These are phyloP conservation scores for Illadopsis cleaveri DNA, from an alignment of 2,113 vertebrate genomes.

Conservation along the genomic window DNA sequence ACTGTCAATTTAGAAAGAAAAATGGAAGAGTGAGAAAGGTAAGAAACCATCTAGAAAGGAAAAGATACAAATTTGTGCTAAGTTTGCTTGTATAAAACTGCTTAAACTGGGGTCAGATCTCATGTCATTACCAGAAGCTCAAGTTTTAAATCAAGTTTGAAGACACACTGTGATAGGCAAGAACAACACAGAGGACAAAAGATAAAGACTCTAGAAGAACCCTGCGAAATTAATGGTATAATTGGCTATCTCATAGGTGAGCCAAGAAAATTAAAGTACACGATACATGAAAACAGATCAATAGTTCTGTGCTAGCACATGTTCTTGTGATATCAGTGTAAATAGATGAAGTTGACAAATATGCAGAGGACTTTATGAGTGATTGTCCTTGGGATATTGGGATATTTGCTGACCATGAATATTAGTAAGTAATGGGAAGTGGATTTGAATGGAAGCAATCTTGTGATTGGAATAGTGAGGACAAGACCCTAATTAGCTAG, in stretches of 20 bases:
- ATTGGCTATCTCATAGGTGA: neutral
- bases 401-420: neutral
- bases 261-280: neutral
- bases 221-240: neutral
- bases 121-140: neutral
- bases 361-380: neutral
- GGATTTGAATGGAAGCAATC: neutral
- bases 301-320: neutral
- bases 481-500: neutral
- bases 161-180: neutral
- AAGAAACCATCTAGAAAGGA: neutral
- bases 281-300: neutral
- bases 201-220: neutral
- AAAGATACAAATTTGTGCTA: neutral
- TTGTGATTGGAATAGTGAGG: neutral
- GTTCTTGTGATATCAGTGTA: neutral
- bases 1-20: neutral
- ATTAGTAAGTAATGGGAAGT: neutral
- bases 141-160: neutral
- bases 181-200: neutral
- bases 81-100: neutral
- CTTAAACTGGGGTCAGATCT: neutral
- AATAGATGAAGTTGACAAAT: neutral
- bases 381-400: neutral
- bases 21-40: neutral